Base-by-base conservation (phyloP, 2,888 invertebrate genomes). In the Andricus curvator region DNA sequence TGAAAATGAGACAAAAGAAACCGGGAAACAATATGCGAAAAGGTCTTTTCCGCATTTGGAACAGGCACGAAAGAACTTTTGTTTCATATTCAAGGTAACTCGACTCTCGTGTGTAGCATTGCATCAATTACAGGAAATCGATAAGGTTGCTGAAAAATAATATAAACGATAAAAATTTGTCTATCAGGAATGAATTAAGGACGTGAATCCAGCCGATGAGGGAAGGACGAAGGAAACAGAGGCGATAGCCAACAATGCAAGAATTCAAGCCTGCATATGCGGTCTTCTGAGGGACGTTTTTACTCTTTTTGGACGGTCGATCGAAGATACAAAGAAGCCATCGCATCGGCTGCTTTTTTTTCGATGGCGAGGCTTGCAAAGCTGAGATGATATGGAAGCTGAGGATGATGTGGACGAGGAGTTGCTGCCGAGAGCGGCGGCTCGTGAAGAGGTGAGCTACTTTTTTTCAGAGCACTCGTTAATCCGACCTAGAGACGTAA, bases 331-430 rank as follows among this genome's bases (percentile, higher is more conserved):
- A 74, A 74, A 74, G 56, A 74, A 48, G 77, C 51, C 44, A 70
- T 68, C 65, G 66, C 44, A 70, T 68, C 37, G 66, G 41, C 44
- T 68, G 51, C 78, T 68, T 68, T 77, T 77, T 41, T 68, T 25
- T 67, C 78, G 78, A 78, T 82, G 78, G 80, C 80, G 80, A 76
- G 25, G 78, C 33, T 78, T 65, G n/a, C n/a, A 60, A 29, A 68
- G 84, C 79, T 60, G 83, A 91, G 90, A 89, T 92, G 92, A 91
- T 90, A 92, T 92, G 92, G 91, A 92, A 87, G 87, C 91, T 81
- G 91, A 90, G 85, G 90, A 91, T 87, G 92, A 92, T 88, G 86
- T 90, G 87, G 92, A 92, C 85, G 92, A 91, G 84, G 91, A 92
- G 86, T 86, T n/a, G n/a, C n/a, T 89, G 87, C 83, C 88, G 81